Evolutionary conservation across 1,140 invertebrate species (phyloP).

Genomic region (Cydia amplana): DNA sequence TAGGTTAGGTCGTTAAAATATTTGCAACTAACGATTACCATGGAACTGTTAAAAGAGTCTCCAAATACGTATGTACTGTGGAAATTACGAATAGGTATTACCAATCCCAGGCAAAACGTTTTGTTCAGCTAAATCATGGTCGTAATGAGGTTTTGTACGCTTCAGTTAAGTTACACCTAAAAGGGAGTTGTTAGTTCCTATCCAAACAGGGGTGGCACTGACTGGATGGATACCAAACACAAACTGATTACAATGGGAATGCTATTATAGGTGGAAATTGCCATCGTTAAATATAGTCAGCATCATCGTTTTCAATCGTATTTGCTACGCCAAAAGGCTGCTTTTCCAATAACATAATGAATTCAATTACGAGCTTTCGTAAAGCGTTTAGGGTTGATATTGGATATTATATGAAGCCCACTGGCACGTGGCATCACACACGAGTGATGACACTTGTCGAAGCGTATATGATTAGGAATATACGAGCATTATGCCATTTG

Average conservation of each 20-base stretch:
- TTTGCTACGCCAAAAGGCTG: background rate
- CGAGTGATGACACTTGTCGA: slow-evolving; percentile 27
- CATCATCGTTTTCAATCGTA: background rate
- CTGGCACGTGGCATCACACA: slow-evolving; percentile 2
- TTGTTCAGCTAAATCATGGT: background rate
- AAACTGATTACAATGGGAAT: background rate
- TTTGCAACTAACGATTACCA: too few species aligned
- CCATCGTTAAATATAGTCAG: background rate
- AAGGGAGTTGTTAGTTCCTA: slow-evolving; percentile 1
- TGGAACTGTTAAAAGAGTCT: too few species aligned
- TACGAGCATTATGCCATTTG: background rate
- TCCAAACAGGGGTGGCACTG: background rate
- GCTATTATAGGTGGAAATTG: background rate
- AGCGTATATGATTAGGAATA: slow-evolving; percentile 10
- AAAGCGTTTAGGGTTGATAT: slow-evolving; percentile 3
- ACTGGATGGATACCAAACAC: slow-evolving; percentile 14
- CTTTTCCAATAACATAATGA: background rate
- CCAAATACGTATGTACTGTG: too few species aligned
- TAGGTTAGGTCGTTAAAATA: too few species aligned
- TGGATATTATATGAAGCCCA: background rate
- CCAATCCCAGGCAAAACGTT: background rate
- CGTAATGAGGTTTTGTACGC: background rate
- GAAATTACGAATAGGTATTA: too few species aligned
- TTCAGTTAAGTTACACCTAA: background rate
- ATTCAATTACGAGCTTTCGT: background rate